phyloP scores from a whole-genome alignment of 2,113 vertebrate genomes.

The Patagioenas fasciata region DNA sequence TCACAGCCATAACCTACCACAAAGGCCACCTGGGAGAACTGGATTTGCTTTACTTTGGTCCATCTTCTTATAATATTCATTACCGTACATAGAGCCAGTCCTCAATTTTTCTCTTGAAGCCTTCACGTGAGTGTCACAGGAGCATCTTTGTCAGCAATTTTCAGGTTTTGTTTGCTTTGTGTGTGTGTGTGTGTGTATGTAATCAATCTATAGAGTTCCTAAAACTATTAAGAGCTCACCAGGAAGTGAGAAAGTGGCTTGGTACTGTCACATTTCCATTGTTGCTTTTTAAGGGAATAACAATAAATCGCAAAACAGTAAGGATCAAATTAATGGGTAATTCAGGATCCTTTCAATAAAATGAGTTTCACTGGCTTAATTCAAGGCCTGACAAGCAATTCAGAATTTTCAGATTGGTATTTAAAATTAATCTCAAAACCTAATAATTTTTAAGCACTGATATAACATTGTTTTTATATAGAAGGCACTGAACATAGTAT shows the following conservation, averaged over 20 bases:
- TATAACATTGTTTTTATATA: neutral
- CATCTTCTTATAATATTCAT: neutral
- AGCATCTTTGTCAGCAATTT: neutral
- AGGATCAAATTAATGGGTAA: neutral
- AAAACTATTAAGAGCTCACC: neutral
- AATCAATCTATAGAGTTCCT: neutral
- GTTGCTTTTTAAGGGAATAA: neutral
- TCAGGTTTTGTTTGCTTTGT: neutral
- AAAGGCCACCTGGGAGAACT: neutral
- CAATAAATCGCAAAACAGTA: neutral
- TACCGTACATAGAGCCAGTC: neutral
- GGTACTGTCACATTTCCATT: neutral
- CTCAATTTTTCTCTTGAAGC: neutral
- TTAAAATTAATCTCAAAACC: neutral
- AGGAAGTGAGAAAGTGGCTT: neutral
- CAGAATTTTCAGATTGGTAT: neutral
- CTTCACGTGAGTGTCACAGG: neutral
- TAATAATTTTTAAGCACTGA: neutral
- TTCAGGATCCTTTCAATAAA: neutral
- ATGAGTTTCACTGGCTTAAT: neutral
- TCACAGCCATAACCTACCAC: neutral
- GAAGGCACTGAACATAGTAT: neutral
- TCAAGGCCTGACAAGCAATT: neutral
- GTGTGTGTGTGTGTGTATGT: neutral
- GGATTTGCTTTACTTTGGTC: neutral